Base-by-base conservation (phyloP, 2,888 invertebrate genomes). In the Nasonia oneida region DNA sequence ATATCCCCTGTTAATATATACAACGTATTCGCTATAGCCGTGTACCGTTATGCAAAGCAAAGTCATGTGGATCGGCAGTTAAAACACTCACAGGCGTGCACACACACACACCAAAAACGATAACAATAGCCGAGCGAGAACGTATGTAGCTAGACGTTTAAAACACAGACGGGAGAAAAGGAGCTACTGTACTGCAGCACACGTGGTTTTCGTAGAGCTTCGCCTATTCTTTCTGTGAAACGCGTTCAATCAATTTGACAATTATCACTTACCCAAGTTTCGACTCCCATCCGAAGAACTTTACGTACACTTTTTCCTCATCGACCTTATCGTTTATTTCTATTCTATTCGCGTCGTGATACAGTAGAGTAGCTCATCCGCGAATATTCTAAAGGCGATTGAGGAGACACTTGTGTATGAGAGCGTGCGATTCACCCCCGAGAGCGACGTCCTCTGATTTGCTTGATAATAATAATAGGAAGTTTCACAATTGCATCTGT, bases 111-210 rank as follows among this genome's bases (percentile, higher is more conserved):
- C 29, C 0, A 29, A 29, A 53, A 53, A 53, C 39, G 50, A 29
- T n/a, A 70, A 39, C 53, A 81, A 47, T 18, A 64, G 29, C 29
- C 1, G 70, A 71, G 37, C 61, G 64, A 87, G 71, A 33, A 18
- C 33, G 18, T 61, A 4, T 61, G 6, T n/a, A 61, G 18, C 6
- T 23, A 18, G n/a, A 23, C 57, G 57, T 61, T 8, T 53, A n/a
- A 6, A 2, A 18, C n/a, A 61, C n/a, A 6, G 0, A 6, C n/a
- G 1, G 6, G 57, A 23, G 4, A 53, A 33, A 10, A 57, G n/a
- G 53, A 76, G 33, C 70, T 37, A 39, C 37, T n/a, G 14, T 10
- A 71, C 37, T 71, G 47, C 18, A 42, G 39, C 12, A 2, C 42
- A 73, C 37, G 15, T 2, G n/a, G n/a, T 39, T 18, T 1, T 14